Percentiles rank a stretch among this genome's conserved stretches.
Conservation (phyloP, 2,113 vertebrate species). For the Sorex araneus region DNA sequence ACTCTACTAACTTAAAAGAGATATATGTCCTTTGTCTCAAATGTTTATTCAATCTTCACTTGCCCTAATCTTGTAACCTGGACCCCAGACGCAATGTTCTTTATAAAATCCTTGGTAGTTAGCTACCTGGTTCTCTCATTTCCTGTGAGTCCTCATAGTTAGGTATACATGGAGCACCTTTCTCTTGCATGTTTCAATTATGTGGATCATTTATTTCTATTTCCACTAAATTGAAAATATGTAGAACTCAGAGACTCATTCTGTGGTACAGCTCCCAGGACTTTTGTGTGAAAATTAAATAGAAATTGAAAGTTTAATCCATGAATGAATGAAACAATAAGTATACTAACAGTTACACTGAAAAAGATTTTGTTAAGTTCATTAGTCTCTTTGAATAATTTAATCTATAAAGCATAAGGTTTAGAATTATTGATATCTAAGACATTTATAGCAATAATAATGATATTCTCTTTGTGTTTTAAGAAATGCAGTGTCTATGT, state of each 20-base stretch:
- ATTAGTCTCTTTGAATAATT: neutral
- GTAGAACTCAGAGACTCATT: neutral
- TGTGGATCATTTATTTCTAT: neutral
- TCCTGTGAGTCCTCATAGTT: neutral
- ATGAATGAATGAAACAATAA: neutral
- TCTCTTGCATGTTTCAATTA: constrained; percentile 35
- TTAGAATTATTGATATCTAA: constrained; percentile 37
- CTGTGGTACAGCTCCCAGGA: neutral
- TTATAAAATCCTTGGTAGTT: neutral
- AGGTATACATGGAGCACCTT: neutral
- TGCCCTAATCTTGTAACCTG: neutral
- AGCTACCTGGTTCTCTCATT: neutral
- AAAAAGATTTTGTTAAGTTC: constrained; percentile 37
- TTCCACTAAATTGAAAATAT: constrained; percentile 22
- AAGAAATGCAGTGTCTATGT: neutral
- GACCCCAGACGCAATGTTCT: neutral
- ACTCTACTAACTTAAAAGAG: neutral
- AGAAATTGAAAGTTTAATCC: neutral
- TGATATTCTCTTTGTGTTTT: constrained; percentile 10
- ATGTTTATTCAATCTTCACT: neutral
- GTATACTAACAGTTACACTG: neutral
- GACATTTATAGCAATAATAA: neutral
- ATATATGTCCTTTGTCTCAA: neutral
- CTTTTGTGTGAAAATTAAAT: neutral
- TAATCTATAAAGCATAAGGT: neutral